Evolutionary conservation across 2,113 vertebrate genomes (phyloP).

Genomic region (Ceyx cyanopectus): DNA sequence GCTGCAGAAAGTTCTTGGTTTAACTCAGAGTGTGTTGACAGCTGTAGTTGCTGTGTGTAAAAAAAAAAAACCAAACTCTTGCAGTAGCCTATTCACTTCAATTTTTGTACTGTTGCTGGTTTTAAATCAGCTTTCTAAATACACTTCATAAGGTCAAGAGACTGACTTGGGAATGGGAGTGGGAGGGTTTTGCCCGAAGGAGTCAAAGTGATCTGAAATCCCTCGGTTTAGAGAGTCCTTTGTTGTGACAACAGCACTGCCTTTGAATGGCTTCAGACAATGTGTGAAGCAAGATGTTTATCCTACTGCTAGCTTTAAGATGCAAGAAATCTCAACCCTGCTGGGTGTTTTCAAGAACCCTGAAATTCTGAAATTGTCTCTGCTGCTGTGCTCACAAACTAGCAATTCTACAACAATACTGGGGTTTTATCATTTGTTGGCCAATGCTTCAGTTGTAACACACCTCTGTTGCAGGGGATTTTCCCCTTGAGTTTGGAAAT

Average conservation of each 20-base stretch:
- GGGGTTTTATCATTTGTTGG: not conserved
- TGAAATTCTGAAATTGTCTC: not conserved
- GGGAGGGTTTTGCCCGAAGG: not conserved
- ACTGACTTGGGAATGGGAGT: not conserved
- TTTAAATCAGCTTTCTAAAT: conserved; percentile 17
- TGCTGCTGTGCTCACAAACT: not conserved
- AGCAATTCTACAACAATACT: not conserved
- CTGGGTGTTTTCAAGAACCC: not conserved
- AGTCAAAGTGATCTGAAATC: conserved; percentile 20
- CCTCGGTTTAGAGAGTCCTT: not conserved
- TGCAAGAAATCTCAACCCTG: not conserved
- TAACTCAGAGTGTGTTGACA: not conserved
- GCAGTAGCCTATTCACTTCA: not conserved
- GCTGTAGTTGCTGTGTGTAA: not conserved
- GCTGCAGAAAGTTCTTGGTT: not conserved
- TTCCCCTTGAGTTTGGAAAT: not conserved
- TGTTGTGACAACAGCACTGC: not conserved
- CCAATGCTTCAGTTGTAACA: not conserved
- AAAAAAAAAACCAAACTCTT: not conserved
- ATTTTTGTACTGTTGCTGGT: conserved; percentile 10
- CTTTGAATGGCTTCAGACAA: not conserved
- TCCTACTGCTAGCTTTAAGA: not conserved
- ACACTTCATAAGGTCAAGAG: not conserved
- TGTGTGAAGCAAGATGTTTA: not conserved
- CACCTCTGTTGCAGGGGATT: not conserved